Percentiles rank a stretch among this genome's conserved stretches.
phyloP scores from a whole-genome alignment of 1,140 invertebrate species.

The Phthorimaea operculella region DNA sequence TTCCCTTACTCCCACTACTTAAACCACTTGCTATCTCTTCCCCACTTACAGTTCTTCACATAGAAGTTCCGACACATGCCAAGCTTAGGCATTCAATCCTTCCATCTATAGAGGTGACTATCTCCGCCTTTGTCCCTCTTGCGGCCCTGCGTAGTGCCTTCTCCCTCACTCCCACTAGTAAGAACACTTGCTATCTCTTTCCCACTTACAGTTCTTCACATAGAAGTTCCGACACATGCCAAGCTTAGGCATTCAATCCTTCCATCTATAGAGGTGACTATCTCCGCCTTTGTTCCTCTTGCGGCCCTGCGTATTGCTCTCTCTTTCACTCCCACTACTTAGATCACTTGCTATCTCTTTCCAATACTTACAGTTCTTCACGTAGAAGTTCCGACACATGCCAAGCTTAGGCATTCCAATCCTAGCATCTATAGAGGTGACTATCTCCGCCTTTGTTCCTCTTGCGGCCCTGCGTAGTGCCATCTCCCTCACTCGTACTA shows the following conservation, averaged over 20 bases:
- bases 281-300: conserved; percentile 84
- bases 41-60: conserved; percentile 71
- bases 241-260: conserved; percentile 83
- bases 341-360: conserved; percentile 87
- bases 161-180: conserved; percentile 90
- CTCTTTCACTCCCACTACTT: conserved; percentile 90
- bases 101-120: conserved; percentile 90
- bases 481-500: conserved; percentile 87
- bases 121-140: conserved; percentile 84
- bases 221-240: conserved; percentile 91
- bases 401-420: conserved; percentile 85
- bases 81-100: conserved; percentile 83
- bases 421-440: conserved; percentile 90
- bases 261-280: conserved; percentile 90
- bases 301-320: conserved; percentile 87
- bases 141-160: conserved; percentile 87
- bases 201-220: conserved; percentile 72
- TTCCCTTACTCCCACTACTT: conserved; percentile 90
- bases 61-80: conserved; percentile 91
- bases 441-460: conserved; percentile 86
- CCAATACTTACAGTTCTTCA: conserved; percentile 71
- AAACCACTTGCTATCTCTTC: conserved; percentile 84
- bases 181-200: conserved; percentile 80
- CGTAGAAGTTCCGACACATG: conserved; percentile 87
- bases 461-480: conserved; percentile 87